Percentiles rank a stretch among this genome's conserved stretches.
These are phyloP conservation scores for Xanthorhoe designata DNA, from an alignment of 2,888 invertebrate genomes.

Conservation along the genomic window DNA sequence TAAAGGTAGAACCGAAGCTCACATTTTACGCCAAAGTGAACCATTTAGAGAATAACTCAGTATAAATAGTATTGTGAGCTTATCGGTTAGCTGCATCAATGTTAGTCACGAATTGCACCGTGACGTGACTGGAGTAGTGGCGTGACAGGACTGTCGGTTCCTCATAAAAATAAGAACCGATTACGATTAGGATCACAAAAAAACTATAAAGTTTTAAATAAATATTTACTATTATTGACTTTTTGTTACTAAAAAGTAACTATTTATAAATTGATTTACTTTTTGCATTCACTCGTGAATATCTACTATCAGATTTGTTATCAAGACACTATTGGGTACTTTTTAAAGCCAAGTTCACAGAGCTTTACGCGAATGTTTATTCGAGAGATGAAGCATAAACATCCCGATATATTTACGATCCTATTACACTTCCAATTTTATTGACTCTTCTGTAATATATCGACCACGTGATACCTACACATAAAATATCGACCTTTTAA, in stretches of 20 bases:
- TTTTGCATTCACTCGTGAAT: conserved; percentile 1
- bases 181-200: neutral
- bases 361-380: conserved; percentile 25
- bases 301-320: neutral
- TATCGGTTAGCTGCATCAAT: conserved; percentile 72
- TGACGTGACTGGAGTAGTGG: conserved; percentile 62
- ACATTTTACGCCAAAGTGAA: conserved; percentile 46
- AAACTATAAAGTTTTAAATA: neutral
- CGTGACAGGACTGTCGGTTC: conserved; percentile 26
- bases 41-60: conserved; percentile 53
- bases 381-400: conserved; percentile 24
- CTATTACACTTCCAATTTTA: conserved; percentile 24
- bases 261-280: conserved; percentile 15
- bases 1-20: conserved; percentile 47
- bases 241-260: conserved; percentile 11
- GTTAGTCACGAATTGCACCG: conserved; percentile 75
- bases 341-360: conserved; percentile 22
- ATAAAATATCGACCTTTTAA: conserved; percentile 20
- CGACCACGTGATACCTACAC: conserved; percentile 16
- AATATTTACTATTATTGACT: neutral
- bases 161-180: conserved; percentile 1
- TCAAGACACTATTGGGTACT: conserved; percentile 11
- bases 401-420: conserved; percentile 19
- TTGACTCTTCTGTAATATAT: conserved; percentile 12
- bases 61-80: conserved; percentile 70